Base-by-base conservation (phyloP, 2,888 invertebrate genomes). In the Eupithecia subumbrata region DNA sequence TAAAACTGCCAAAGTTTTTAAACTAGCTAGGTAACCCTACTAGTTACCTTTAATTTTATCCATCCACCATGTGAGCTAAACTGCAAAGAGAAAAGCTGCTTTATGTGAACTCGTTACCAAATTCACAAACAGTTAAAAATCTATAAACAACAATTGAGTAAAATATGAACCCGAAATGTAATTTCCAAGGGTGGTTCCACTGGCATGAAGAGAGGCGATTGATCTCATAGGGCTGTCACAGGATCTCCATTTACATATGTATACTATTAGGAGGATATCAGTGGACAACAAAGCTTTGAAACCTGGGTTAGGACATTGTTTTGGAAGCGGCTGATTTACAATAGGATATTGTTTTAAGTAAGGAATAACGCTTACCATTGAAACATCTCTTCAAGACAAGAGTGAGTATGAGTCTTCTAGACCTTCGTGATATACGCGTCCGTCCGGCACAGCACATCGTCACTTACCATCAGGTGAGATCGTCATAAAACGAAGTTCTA, bases 181-280 rank as follows among this genome's bases (percentile, higher is more conserved):
- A 56, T 70, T 52, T 70, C 69, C 37, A 70, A 37, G 18, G 18
- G 30, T 37, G 30, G 34, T 34, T 69, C 52, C 40, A 37, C 69
- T 14, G 79, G 84, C 88, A 89, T 88, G 87, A 91, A 89, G 85
- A 84, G 83, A 87, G 76, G 37, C 86, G 85, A 91, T 91, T 90
- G 91, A 79, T 30, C 89, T 83, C 83, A 82, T 76, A 86, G 85
- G 88, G 87, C 87, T 88, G 90, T 87, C 90, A 82, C 22, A 3
- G 5, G 7, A 3, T 56, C 22, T n/a, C 18, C 18, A 52, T 8
- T 48, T 30, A 1, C 5, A 63, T 1, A n/a, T n/a, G n/a, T n/a
- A 25, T 25, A 5, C 25, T 22, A 30, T 22, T 60, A 60, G 0
- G 5, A 30, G 5, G 5, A 14, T 30, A 5, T 30, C 30, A 63